Evolutionary conservation across 2,888 invertebrate genomes (phyloP).

Genomic region (Pristionchus maxplancki): DNA sequence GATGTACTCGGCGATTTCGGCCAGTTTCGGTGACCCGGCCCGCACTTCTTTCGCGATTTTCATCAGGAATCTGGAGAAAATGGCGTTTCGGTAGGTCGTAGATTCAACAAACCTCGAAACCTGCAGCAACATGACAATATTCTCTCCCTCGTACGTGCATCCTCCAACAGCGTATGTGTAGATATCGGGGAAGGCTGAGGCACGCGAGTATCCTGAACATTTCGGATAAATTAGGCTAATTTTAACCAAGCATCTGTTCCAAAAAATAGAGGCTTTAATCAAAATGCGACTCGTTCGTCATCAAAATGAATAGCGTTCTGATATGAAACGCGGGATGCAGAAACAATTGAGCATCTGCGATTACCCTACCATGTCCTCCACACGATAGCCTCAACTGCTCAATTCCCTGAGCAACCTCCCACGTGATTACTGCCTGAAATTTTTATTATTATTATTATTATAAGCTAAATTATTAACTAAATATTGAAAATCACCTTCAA

Average conservation of each 20-base stretch:
- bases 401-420: slow-evolving; percentile 81
- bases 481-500: slow-evolving; percentile 85
- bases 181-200: slow-evolving; percentile 87
- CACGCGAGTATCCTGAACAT: slow-evolving; percentile 62
- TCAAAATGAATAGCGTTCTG: too few species aligned
- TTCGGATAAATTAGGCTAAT: too few species aligned
- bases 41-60: slow-evolving; percentile 66
- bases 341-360: too few species aligned
- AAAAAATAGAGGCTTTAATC: too few species aligned
- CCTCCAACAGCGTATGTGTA: slow-evolving; percentile 91
- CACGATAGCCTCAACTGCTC: slow-evolving; percentile 91
- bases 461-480: not conserved
- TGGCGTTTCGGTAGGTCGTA: not conserved
- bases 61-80: slow-evolving; percentile 62
- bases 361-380: slow-evolving; percentile 92
- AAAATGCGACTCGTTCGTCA: too few species aligned
- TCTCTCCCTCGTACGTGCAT: slow-evolving; percentile 96
- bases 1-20: slow-evolving; percentile 67
- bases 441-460: not conserved
- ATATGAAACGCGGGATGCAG: too few species aligned
- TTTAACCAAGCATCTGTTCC: too few species aligned
- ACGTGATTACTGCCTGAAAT: slow-evolving; percentile 62
- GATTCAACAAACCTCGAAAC: slow-evolving; percentile 83
- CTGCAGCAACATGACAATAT: slow-evolving; percentile 92
- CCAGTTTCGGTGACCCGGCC: slow-evolving; percentile 63